Evolutionary conservation across 2,888 invertebrate genomes (phyloP).

Genomic region (Athalia circularis): DNA sequence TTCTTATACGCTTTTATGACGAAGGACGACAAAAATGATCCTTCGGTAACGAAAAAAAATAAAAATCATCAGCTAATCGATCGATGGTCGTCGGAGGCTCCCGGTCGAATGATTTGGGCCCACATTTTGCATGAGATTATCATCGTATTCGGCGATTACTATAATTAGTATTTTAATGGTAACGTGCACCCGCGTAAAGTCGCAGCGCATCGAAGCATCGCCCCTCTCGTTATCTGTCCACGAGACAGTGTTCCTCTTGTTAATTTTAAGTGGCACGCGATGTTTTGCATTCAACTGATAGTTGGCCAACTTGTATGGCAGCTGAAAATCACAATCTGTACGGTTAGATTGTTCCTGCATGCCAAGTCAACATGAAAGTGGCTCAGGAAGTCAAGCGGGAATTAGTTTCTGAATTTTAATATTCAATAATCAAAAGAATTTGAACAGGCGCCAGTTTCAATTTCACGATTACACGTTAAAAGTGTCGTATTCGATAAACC

Average conservation of each 20-base stretch:
- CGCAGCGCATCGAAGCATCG: neutral
- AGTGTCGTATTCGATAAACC: no score
- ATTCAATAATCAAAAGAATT: neutral
- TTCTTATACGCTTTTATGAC: no score
- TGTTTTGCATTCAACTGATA: neutral
- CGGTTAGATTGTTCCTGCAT: neutral
- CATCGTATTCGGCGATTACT: neutral
- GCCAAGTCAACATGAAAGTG: neutral
- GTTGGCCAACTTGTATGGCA: neutral
- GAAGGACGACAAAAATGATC: no score
- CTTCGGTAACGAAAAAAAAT: no score
- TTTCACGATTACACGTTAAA: neutral
- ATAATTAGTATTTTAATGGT: neutral
- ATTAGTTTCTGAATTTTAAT: neutral
- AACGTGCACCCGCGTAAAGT: neutral
- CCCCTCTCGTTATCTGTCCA: neutral
- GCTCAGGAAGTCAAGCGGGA: neutral
- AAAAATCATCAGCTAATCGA: no score
- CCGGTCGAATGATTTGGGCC: no score
- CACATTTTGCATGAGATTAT: no score
- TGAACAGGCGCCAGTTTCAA: conserved; percentile 30
- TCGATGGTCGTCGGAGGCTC: no score
- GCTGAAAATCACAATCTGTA: neutral
- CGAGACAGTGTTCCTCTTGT: neutral
- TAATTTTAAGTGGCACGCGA: neutral